Evolutionary conservation across 2,888 invertebrate species (phyloP).

Genomic region (Eumacrocentrus americanus): DNA sequence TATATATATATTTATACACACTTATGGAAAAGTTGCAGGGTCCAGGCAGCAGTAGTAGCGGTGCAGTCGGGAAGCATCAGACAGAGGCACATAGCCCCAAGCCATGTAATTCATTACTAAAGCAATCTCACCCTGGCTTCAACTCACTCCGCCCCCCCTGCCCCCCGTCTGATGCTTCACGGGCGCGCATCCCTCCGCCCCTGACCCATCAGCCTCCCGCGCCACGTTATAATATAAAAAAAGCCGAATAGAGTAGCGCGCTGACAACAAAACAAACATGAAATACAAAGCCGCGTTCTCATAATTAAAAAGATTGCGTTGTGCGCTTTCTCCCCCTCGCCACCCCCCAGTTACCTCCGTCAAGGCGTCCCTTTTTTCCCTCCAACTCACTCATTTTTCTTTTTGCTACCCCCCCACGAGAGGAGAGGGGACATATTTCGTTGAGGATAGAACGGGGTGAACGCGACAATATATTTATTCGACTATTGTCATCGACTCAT

Average conservation of each 20-base stretch:
- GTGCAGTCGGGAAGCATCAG: constrained; percentile 44
- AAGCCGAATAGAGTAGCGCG: constrained; percentile 57
- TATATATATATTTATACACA: constrained; percentile 21
- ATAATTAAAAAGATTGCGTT: constrained; percentile 48
- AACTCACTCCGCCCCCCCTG: constrained; percentile 43
- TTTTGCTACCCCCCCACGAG: constrained; percentile 7
- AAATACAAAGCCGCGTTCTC: constrained; percentile 58
- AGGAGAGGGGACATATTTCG: constrained; percentile 5
- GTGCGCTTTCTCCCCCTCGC: constrained; percentile 25
- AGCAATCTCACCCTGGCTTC: constrained; percentile 56
- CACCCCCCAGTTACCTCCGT: constrained; percentile 26
- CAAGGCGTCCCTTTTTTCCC: constrained; percentile 15
- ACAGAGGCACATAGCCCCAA: constrained; percentile 52
- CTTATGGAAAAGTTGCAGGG: constrained; percentile 17
- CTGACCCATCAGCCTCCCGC: constrained; percentile 52
- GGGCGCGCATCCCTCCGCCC: constrained; percentile 42
- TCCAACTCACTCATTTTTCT: constrained; percentile 1
- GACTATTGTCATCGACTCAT: background rate
- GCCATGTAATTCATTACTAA: constrained; percentile 63
- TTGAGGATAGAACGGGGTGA: background rate
- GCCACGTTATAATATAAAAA: constrained; percentile 47
- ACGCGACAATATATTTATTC: constrained; percentile 16
- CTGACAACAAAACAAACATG: constrained; percentile 61
- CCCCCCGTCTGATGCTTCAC: constrained; percentile 27
- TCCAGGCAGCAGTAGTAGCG: constrained; percentile 30